These are phyloP conservation scores for Palythoa heliodiscus DNA, from an alignment of 92 coral and sea anemone genomes.

Conservation along the genomic window DNA sequence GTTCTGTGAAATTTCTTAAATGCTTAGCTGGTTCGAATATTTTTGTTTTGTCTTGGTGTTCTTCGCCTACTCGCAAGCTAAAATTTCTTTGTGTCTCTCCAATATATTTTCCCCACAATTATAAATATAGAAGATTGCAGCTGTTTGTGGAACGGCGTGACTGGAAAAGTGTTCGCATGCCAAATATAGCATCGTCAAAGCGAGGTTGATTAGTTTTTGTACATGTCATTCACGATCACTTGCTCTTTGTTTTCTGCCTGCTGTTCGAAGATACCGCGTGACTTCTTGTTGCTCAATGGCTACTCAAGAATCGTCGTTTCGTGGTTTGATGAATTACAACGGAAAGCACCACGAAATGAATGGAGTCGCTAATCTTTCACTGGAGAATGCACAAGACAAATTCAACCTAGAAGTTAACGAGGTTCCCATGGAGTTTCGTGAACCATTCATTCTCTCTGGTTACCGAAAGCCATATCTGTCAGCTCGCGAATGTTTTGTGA, in stretches of 20 bases:
- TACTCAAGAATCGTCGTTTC: background rate
- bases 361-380: background rate
- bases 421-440: constrained; percentile 67
- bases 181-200: background rate
- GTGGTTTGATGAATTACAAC: background rate
- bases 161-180: no score
- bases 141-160: no score
- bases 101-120: no score
- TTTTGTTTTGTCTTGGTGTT: no score
- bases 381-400: background rate
- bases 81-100: no score
- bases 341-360: constrained; percentile 18
- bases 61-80: no score
- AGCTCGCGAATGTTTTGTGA: constrained; percentile 68
- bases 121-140: no score
- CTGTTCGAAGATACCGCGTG: background rate
- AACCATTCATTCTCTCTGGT: constrained; percentile 84
- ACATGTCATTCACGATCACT: no score
- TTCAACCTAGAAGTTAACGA: constrained; percentile 42
- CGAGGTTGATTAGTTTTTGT: background rate
- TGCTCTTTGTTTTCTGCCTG: no score
- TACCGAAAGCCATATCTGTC: constrained; percentile 82
- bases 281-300: background rate
- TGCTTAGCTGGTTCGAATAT: no score
- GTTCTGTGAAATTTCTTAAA: no score